phyloP scores from a whole-genome alignment of 2,113 vertebrate genomes.

The Neodon shergylaensis region DNA sequence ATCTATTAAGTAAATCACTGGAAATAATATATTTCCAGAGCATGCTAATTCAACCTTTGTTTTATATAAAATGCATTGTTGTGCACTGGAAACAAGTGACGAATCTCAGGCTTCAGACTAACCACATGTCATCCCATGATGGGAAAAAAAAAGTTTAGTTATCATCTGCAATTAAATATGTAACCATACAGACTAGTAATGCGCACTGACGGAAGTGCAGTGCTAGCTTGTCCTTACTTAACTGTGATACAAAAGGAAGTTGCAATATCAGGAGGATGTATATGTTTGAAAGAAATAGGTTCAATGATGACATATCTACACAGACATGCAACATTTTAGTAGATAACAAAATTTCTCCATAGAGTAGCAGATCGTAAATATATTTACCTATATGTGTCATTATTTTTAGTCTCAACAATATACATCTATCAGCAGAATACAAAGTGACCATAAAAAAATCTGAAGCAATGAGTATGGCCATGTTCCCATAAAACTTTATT shows the following conservation, averaged over 20 bases:
- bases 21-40: constrained; percentile 3
- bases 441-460: not conserved
- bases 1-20: constrained; percentile 30
- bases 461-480: not conserved
- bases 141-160: not conserved
- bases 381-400: not conserved
- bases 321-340: not conserved
- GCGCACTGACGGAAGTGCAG: not conserved
- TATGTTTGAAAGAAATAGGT: not conserved
- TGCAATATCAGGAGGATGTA: not conserved
- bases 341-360: not conserved
- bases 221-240: not conserved
- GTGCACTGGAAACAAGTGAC: not conserved
- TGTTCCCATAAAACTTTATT: constrained; percentile 16
- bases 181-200: not conserved
- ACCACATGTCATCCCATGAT: not conserved
- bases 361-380: not conserved
- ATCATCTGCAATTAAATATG: not conserved
- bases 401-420: not conserved
- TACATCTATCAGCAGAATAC: rapidly evolving
- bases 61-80: not conserved
- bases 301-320: not conserved
- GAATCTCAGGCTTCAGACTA: not conserved
- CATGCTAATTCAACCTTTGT: not conserved
- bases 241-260: not conserved